These are phyloP conservation scores for Heterohyrax brucei DNA, from an alignment of 2,797 vertebrate species.

Conservation along the genomic window DNA sequence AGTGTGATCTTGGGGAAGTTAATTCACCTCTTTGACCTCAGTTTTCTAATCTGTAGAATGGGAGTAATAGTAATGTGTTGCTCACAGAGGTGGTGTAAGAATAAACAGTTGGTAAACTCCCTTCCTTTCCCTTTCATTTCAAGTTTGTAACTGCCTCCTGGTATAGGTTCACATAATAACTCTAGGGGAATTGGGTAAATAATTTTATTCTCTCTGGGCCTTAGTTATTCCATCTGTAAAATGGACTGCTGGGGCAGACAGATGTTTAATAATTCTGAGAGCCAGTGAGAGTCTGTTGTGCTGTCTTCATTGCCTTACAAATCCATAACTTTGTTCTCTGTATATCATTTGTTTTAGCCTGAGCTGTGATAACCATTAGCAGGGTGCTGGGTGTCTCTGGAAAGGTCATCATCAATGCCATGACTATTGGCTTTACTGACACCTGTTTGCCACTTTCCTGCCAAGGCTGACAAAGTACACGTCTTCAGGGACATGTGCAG, in stretches of 20 bases:
- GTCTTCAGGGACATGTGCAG: neutral
- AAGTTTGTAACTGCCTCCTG: neutral
- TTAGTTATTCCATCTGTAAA: neutral
- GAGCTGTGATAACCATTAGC: slow-evolving; percentile 67
- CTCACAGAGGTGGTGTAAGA: neutral
- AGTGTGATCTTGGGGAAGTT: neutral
- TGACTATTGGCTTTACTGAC: slow-evolving; percentile 86
- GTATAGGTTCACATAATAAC: neutral
- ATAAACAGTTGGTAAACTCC: neutral
- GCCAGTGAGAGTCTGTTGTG: neutral
- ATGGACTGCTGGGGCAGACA: neutral
- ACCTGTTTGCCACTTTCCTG: slow-evolving; percentile 78
- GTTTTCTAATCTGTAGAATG: neutral
- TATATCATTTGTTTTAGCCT: neutral
- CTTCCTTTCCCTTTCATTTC: neutral
- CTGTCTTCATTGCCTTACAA: neutral
- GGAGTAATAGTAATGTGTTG: too few species aligned
- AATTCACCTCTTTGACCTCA: neutral
- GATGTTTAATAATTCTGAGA: neutral
- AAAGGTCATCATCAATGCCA: slow-evolving; percentile 85
- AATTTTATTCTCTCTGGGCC: neutral
- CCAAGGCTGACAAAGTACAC: neutral
- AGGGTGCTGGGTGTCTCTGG: neutral
- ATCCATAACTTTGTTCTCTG: neutral
- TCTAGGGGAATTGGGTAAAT: neutral